These are phyloP conservation scores for Hemicordylus capensis DNA, from an alignment of 2,113 vertebrate genomes.

Conservation along the genomic window DNA sequence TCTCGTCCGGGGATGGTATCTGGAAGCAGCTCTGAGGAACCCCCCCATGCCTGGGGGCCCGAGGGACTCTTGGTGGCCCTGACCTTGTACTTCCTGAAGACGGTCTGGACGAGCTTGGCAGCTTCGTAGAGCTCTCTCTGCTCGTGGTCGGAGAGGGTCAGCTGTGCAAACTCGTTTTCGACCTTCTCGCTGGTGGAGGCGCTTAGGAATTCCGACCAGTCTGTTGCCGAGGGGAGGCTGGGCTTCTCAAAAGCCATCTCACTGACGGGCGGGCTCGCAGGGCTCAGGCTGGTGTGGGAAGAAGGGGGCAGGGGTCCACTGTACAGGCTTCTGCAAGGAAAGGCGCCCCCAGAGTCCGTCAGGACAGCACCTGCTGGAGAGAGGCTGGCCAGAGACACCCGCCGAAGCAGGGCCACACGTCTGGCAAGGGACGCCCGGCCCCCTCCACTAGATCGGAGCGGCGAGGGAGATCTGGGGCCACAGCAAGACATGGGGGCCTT, in stretches of 20 bases:
- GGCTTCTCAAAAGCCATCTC: slow-evolving; percentile 89
- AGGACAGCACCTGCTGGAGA: too few relatives aligned
- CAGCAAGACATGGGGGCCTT: too few relatives aligned
- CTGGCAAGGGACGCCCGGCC: too few relatives aligned
- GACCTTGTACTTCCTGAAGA: slow-evolving; percentile 99
- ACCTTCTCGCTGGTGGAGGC: slow-evolving; percentile 95
- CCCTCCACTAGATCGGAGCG: too few relatives aligned
- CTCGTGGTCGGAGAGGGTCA: slow-evolving; percentile 96
- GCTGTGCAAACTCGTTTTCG: slow-evolving; percentile 96
- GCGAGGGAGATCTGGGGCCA: too few relatives aligned
- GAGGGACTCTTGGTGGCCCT: too few relatives aligned
- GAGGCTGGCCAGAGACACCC: too few relatives aligned
- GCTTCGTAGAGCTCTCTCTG: slow-evolving; percentile 98
- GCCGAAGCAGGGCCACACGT: too few relatives aligned
- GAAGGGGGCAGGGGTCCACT: slow-evolving; percentile 90
- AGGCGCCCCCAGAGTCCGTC: too few relatives aligned
- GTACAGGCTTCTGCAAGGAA: slow-evolving; percentile 86
- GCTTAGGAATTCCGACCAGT: slow-evolving; percentile 97
- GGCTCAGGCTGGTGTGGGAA: slow-evolving; percentile 93
- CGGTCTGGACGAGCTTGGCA: slow-evolving; percentile 95
- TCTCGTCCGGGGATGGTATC: too few relatives aligned
- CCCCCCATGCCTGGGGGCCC: too few relatives aligned
- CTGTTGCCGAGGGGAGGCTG: slow-evolving; percentile 89
- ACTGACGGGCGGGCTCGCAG: slow-evolving; percentile 85
- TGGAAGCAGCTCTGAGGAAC: too few relatives aligned